Evolutionary conservation across 2,797 vertebrate species (phyloP).

Genomic region (Sebastes minor): DNA sequence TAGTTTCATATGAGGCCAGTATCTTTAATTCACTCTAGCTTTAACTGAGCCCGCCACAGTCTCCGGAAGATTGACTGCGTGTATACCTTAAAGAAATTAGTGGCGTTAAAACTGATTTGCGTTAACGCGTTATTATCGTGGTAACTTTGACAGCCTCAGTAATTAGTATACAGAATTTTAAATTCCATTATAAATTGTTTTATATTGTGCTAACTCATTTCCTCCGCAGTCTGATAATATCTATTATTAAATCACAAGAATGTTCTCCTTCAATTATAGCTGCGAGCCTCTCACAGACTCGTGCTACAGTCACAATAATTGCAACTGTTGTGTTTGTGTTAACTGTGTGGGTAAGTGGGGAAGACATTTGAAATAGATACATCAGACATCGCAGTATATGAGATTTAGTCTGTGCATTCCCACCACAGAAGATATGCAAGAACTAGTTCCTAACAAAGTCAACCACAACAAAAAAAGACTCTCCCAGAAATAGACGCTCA

Average conservation of each 20-base stretch:
- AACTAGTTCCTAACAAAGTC: neutral
- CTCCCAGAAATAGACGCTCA: neutral
- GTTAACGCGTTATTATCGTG: no score
- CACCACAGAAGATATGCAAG: neutral
- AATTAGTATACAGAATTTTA: neutral
- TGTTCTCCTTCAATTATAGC: neutral
- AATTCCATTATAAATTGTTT: neutral
- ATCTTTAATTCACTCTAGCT: no score
- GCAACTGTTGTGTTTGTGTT: neutral
- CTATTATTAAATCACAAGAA: neutral
- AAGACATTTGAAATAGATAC: neutral
- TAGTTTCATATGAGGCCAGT: no score
- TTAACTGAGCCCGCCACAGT: accelerated
- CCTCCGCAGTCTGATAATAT: neutral
- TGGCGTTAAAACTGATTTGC: no score
- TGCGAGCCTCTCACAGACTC: neutral
- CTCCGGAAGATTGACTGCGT: no score
- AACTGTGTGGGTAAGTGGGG: neutral
- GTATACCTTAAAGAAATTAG: no score
- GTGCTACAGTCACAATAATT: neutral
- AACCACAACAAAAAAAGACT: neutral
- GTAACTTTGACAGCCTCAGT: neutral
- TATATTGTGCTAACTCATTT: neutral
- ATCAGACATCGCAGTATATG: neutral
- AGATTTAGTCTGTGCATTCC: neutral